Base-by-base conservation (phyloP, 2,888 invertebrate species). In the Hypomecis punctinalis region DNA sequence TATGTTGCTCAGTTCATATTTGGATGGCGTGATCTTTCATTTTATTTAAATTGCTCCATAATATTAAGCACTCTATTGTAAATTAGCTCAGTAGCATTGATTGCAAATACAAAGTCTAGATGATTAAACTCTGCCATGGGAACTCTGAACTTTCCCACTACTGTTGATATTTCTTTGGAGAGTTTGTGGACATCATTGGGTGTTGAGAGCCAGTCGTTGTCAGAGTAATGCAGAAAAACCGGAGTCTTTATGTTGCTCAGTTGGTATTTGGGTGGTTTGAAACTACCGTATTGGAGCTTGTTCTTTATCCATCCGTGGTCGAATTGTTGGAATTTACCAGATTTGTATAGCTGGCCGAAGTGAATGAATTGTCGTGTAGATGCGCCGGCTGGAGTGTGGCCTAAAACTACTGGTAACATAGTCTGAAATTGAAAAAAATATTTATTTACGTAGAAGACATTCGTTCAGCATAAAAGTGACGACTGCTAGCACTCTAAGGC, bases 81-180 rank as follows among this genome's bases (percentile, higher is more conserved):
- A 0, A 96, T 84, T 46, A 95, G 82, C 53, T 84, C 88, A 33
- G 94, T 93, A 0, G 94, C 95, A 75, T 94, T 90, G 54, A 89
- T 94, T 4, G 93, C 94, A 74, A 94, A 94, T 5, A 95, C 85
- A 71, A 94, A 94, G 76, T 95, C 95, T 51, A 95, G 77, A 75
- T 95, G 95, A 72, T 93, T 94, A 75, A 94, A 94, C 60, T 90
- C 83, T 5, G 83, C 71, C 53, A 92, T 71, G 0, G 91, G 86
- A 0, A 94, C 93, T 74, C 88, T 81, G 68, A 88, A 91, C 73
- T 90, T 89, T n/a, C 93, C 94, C 0, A 94, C 72, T 0, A 85
- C 84, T 9, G 88, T 83, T 10, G 87, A 84, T 0, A 94, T 77
- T 76, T 90, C 83, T 42, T 72, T 69, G n/a, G 86, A 81, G 33